phyloP scores from a whole-genome alignment of 2,888 invertebrate genomes.

The Anticlea derivata region DNA sequence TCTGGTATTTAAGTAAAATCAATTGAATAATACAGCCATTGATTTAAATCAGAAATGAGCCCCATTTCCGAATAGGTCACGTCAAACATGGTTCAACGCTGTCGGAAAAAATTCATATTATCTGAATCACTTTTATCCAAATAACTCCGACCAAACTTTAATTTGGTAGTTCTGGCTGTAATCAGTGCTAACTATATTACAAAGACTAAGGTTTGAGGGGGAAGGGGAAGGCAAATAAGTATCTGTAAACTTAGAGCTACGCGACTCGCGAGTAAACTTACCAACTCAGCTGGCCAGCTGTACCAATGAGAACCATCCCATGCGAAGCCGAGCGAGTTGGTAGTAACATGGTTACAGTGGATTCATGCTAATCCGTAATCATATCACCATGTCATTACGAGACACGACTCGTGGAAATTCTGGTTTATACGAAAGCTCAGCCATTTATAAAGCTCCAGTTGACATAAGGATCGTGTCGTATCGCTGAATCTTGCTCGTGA shows the following conservation, averaged over 20 bases:
- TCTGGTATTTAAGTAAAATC: too few relatives aligned
- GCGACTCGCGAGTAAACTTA: too few relatives aligned
- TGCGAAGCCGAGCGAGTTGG: too few relatives aligned
- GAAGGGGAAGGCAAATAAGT: too few relatives aligned
- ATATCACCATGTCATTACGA: constrained; percentile 16
- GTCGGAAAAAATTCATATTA: constrained; percentile 17
- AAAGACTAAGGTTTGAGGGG: background rate
- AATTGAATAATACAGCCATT: background rate
- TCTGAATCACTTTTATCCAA: constrained; percentile 4
- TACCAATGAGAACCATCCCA: too few relatives aligned
- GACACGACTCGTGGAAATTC: constrained; percentile 21
- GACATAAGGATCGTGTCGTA: constrained; percentile 33
- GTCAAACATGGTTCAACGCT: constrained; percentile 13
- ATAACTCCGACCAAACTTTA: constrained; percentile 5
- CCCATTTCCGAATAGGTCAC: constrained; percentile 2
- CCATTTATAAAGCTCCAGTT: constrained; percentile 26
- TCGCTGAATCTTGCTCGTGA: constrained; percentile 27
- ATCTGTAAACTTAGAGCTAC: too few relatives aligned
- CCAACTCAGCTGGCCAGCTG: too few relatives aligned
- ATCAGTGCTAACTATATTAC: background rate
- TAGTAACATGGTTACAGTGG: too few relatives aligned
- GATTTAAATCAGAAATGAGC: constrained; percentile 8
- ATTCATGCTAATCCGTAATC: constrained; percentile 3
- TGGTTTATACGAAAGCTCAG: constrained; percentile 19
- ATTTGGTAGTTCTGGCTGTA: background rate